These are phyloP conservation scores for Calliopum simillimum DNA, from an alignment of 2,888 invertebrate genomes.

Conservation along the genomic window DNA sequence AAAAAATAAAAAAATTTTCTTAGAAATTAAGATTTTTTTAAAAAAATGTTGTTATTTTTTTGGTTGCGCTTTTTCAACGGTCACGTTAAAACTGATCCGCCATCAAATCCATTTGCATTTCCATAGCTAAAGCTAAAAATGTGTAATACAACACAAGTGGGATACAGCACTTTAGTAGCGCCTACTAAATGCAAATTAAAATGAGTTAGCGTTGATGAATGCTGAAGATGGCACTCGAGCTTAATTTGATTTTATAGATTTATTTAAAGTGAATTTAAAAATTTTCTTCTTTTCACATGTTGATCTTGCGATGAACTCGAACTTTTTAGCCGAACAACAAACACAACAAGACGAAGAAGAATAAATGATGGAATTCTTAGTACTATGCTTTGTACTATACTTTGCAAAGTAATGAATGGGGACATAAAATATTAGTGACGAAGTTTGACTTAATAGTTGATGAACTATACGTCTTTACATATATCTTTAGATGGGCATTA, in stretches of 20 bases:
- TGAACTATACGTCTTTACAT: no score
- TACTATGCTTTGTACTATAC: no score
- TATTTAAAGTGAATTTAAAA: slow-evolving; percentile 30
- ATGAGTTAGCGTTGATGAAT: slow-evolving; percentile 31
- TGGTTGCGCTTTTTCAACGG: slow-evolving; percentile 24
- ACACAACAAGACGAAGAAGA: no score
- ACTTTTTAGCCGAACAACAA: no score
- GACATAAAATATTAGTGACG: no score
- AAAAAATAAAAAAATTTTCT: no score
- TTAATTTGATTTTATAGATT: slow-evolving; percentile 32
- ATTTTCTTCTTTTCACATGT: slow-evolving; percentile 3
- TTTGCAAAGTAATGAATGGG: no score
- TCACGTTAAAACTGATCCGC: slow-evolving; percentile 32
- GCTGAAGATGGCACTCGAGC: slow-evolving; percentile 27
- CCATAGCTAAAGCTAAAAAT: slow-evolving; percentile 12
- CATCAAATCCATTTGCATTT: slow-evolving; percentile 8
- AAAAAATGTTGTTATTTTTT: background rate
- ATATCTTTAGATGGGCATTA: no score
- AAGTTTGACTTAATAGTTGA: no score
- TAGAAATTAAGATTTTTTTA: no score
- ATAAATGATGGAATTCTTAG: no score
- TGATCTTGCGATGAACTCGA: no score
- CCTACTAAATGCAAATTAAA: slow-evolving; percentile 32
- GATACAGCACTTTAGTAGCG: slow-evolving; percentile 27
- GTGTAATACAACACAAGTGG: slow-evolving; percentile 8